phyloP scores from a whole-genome alignment of 2,888 invertebrate genomes.

The Alsophila aescularia region DNA sequence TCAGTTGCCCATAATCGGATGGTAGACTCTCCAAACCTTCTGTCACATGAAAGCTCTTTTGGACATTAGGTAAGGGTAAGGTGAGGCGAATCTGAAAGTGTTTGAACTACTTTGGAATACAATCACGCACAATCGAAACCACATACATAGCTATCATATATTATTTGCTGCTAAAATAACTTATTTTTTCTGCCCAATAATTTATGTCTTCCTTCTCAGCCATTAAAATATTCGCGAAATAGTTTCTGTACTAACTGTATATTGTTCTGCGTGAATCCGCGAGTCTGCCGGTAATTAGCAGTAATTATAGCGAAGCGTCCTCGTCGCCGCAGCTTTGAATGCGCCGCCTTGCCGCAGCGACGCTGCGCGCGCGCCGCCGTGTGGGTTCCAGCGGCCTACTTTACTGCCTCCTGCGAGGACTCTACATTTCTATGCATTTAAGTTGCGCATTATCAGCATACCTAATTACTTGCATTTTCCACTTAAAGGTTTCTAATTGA shows the following conservation, averaged over 20 bases:
- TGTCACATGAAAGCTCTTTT: no score
- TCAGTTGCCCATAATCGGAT: no score
- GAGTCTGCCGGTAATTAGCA: constrained; percentile 17
- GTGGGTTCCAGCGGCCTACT: no score
- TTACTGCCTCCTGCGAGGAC: background rate
- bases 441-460: background rate
- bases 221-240: constrained; percentile 11
- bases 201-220: constrained; percentile 4
- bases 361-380: no score
- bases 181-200: constrained; percentile 9
- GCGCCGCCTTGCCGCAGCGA: constrained; percentile 6
- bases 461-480: background rate
- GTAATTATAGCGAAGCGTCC: constrained; percentile 7
- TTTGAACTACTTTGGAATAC: no score
- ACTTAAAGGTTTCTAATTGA: background rate
- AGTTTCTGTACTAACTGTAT: constrained; percentile 28
- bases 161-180: background rate
- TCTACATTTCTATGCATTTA: background rate
- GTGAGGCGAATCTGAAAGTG: no score
- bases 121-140: no score
- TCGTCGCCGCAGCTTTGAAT: no score
- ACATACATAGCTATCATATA: no score
- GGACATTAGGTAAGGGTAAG: no score
- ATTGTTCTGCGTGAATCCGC: constrained; percentile 42
- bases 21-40: no score